Evolutionary conservation across 2,888 invertebrate genomes (phyloP), one percentile per base, ranked within the genome.

Genomic region (Baronia brevicornis): DNA sequence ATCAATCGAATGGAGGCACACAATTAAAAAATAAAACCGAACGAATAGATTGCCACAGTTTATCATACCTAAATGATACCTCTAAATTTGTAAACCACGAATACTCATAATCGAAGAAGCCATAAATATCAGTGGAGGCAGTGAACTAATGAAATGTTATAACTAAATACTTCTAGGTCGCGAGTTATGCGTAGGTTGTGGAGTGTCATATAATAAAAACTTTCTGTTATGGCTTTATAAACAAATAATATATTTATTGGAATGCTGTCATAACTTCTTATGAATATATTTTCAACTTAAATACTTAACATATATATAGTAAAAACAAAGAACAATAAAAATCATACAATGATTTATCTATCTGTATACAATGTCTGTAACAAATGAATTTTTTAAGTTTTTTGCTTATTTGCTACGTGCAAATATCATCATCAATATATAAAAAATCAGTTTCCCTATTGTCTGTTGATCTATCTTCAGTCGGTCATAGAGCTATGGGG

Each of bases 161-260:
- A 19, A 30, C 26, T 21, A 33, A 38, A 19, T 32, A 33, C 30
- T 35, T 20, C 8, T 27, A 28, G n/a, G n/a, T n/a, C n/a, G n/a
- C n/a, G 19, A 20, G 34, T 22, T 11, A 23, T 36, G 43, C 41
- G 45, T 48, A 42, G 50, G 48, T 38, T 28, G 43, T 33, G 21
- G 28, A 14, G 19, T 23, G 28, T 36, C 32, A 38, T 42, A 36
- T 34, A 38, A 39, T 36, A 35, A 39, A 35, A 33, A 30, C 22
- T 28, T 34, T 38, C 28, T 28, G 33, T 34, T 36, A 34, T 31
- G 24, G 26, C 31, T 39, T 39, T 36, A 31, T 46, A 39, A 41
- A 42, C 41, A 44, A 42, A 42, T 43, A 39, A 42, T 36, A 35
- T 37, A 43, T 45, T 45, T 39, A 39, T 43, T 43, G 36, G 32